phyloP scores from a whole-genome alignment of 2,113 vertebrate species.

The Centropus bengalensis region DNA sequence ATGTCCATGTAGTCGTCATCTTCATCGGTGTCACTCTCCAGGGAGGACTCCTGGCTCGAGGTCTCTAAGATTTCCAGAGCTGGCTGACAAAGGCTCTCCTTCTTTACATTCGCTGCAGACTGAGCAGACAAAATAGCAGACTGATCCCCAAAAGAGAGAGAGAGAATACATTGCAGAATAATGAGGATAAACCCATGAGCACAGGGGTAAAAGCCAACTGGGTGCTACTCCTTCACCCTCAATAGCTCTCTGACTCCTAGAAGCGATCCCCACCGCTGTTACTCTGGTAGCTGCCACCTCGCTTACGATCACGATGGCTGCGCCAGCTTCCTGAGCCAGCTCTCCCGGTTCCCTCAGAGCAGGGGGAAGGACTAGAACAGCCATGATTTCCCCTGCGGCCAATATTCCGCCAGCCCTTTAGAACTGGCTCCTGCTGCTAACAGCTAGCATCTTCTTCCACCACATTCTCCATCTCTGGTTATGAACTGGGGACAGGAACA shows the following conservation, averaged over 20 bases:
- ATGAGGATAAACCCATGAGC: conserved; percentile 51
- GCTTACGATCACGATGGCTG: not conserved
- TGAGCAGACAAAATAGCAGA: conserved; percentile 96
- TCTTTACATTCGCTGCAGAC: conserved; percentile 96
- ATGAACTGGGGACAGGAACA: not conserved
- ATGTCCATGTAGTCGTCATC: conserved; percentile 97
- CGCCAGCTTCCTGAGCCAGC: not conserved
- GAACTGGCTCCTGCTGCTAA: not conserved
- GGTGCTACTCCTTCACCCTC: conserved; percentile 36
- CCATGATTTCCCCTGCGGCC: not conserved
- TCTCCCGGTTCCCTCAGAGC: not conserved
- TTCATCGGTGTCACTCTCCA: conserved; percentile 96
- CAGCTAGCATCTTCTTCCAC: not conserved
- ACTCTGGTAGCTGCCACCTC: not conserved
- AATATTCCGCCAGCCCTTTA: not conserved
- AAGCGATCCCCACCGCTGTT: not conserved
- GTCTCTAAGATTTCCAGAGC: conserved; percentile 96
- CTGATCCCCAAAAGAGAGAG: conserved; percentile 76
- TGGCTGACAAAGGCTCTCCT: conserved; percentile 93
- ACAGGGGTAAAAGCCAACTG: conserved; percentile 51
- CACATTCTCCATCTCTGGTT: not conserved
- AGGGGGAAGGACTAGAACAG: not conserved
- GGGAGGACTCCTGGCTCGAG: conserved; percentile 96
- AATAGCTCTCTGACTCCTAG: not conserved
- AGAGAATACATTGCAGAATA: conserved; percentile 58